Evolutionary conservation across 2,888 invertebrate species (phyloP).

Genomic region (Hypena proboscidalis): DNA sequence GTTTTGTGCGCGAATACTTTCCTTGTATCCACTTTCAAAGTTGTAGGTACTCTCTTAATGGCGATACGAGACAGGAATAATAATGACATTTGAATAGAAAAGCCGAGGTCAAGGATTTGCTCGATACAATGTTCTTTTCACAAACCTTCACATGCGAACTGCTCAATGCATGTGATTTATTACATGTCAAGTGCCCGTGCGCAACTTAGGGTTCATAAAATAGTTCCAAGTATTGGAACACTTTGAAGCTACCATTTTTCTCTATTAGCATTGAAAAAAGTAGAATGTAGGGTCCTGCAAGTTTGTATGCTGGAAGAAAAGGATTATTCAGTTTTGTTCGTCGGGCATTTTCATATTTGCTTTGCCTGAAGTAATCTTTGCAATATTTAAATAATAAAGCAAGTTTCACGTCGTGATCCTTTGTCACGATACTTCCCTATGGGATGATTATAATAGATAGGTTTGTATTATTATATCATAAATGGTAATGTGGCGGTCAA

Average conservation of each 20-base stretch:
- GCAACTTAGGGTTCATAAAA: conserved; percentile 46
- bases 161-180: conserved; percentile 56
- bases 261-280: conserved; percentile 8
- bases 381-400: no score
- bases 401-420: no score
- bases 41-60: conserved; percentile 59
- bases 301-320: no score
- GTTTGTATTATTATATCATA: no score
- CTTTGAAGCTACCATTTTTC: conserved; percentile 29
- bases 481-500: no score
- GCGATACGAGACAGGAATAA: conserved; percentile 60
- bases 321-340: no score
- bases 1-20: conserved; percentile 71
- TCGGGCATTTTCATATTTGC: no score
- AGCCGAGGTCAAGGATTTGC: conserved; percentile 67
- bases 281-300: no score
- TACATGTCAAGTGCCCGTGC: conserved; percentile 40
- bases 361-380: no score
- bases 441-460: no score
- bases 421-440: no score
- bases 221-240: conserved; percentile 39
- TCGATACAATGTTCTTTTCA: conserved; percentile 62
- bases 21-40: conserved; percentile 61
- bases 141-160: conserved; percentile 44
- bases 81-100: conserved; percentile 72